These are phyloP conservation scores for Biston stratarius DNA, from an alignment of 2,888 invertebrate species.

Conservation along the genomic window DNA sequence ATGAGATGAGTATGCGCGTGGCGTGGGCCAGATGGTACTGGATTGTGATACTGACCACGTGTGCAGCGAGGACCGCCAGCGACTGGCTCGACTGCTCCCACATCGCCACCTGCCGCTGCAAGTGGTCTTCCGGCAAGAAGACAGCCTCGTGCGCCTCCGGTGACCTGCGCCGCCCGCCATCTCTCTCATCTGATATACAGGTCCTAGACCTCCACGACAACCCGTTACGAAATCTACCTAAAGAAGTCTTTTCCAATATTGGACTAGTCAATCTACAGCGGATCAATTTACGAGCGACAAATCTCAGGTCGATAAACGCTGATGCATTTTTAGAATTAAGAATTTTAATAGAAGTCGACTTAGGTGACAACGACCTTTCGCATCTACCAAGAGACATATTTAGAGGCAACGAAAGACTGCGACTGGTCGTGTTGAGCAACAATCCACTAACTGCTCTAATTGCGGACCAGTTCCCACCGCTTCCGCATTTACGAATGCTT, in stretches of 20 bases:
- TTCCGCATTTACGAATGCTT: slow-evolving; percentile 93
- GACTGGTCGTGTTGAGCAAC: slow-evolving; percentile 92
- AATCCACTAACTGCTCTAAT: slow-evolving; percentile 92
- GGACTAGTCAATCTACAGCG: slow-evolving; percentile 94
- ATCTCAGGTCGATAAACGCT: slow-evolving; percentile 91
- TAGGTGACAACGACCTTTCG: slow-evolving; percentile 93
- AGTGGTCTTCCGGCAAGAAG: slow-evolving; percentile 97
- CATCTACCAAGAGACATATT: slow-evolving; percentile 93
- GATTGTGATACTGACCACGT: slow-evolving; percentile 82
- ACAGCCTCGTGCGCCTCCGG: slow-evolving; percentile 94
- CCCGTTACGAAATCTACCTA: slow-evolving; percentile 90
- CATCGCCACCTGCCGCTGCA: slow-evolving; percentile 94
- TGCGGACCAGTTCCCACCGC: slow-evolving; percentile 92
- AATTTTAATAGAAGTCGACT: slow-evolving; percentile 94
- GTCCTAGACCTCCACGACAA: slow-evolving; percentile 94
- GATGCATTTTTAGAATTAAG: slow-evolving; percentile 95
- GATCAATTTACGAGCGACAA: slow-evolving; percentile 92
- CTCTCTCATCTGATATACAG: slow-evolving; percentile 86
- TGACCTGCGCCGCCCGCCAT: slow-evolving; percentile 92
- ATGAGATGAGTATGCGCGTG: slow-evolving; percentile 86
- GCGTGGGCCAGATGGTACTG: slow-evolving; percentile 85
- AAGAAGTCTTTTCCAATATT: slow-evolving; percentile 92
- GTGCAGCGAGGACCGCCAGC: slow-evolving; percentile 81
- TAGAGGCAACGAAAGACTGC: slow-evolving; percentile 93
- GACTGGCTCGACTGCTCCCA: slow-evolving; percentile 96